Conservation (phyloP, 2,113 vertebrate genomes). For the Grammomys dolichurus region DNA sequence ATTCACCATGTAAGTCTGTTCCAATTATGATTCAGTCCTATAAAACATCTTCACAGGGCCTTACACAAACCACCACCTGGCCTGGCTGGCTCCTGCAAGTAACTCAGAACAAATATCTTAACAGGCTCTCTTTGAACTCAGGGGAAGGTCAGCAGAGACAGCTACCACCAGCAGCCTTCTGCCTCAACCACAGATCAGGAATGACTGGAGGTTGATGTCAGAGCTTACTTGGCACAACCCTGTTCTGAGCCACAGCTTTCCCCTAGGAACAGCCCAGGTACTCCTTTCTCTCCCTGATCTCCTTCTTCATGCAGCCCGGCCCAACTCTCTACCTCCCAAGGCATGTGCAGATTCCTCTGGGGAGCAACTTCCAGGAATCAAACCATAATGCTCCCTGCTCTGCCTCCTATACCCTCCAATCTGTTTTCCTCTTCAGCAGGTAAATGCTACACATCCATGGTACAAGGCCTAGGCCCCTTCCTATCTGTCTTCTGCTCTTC, state of each 20-base stretch:
- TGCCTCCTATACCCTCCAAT: not conserved
- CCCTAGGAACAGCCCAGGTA: not conserved
- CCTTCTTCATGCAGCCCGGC: not conserved
- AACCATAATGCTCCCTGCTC: not conserved
- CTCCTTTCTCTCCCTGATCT: not conserved
- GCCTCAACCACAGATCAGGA: not conserved
- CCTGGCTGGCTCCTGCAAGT: not conserved
- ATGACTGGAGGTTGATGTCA: not conserved
- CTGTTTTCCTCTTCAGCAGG: not conserved
- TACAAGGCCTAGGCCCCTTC: not conserved
- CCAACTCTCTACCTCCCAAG: not conserved
- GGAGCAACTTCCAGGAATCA: not conserved
- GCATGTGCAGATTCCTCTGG: not conserved
- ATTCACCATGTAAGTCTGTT: not conserved
- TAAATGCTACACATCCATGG: not conserved
- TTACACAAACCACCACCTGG: not conserved
- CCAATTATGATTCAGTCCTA: not conserved
- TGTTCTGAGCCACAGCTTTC: not conserved
- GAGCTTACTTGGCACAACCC: not conserved
- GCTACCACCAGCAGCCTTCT: too few species aligned
- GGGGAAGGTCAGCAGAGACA: constrained; percentile 1
- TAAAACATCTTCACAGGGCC: not conserved
- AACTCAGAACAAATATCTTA: not conserved
- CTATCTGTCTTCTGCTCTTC: not conserved
- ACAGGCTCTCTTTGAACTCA: not conserved